A percentile compares a stretch with the other conserved stretches of the same genome.
Conservation (phyloP, 2,888 invertebrate genomes). For the Ennomos erosarius region DNA sequence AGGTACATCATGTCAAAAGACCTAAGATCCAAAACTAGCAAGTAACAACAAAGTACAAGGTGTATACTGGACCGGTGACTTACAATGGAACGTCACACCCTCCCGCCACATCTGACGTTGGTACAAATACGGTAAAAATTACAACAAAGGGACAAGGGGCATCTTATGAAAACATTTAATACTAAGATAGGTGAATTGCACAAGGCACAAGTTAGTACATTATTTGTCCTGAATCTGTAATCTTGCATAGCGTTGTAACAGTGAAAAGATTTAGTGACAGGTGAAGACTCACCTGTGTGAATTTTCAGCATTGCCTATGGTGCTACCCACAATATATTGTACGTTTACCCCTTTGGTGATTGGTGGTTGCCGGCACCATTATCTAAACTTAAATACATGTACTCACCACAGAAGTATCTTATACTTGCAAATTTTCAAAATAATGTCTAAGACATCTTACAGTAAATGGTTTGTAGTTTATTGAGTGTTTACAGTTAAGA, state of each 20-base stretch:
- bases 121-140: constrained; percentile 47
- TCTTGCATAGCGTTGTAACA: constrained; percentile 5
- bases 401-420: no score
- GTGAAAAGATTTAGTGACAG: no score
- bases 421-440: no score
- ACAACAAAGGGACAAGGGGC: constrained; percentile 25
- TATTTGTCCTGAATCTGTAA: constrained; percentile 21
- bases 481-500: no score
- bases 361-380: no score
- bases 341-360: no score
- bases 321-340: no score
- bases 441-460: no score
- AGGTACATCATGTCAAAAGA: constrained; percentile 73
- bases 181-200: constrained; percentile 33
- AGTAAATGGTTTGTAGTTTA: no score
- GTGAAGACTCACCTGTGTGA: no score
- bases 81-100: constrained; percentile 36
- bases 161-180: constrained; percentile 28
- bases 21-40: constrained; percentile 72
- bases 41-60: constrained; percentile 64
- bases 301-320: no score
- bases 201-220: constrained; percentile 43
- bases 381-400: no score
- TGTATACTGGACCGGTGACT: constrained; percentile 65
- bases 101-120: constrained; percentile 29